Base-by-base conservation (phyloP, 1,140 invertebrate genomes). In the Drosophila ambigua region DNA sequence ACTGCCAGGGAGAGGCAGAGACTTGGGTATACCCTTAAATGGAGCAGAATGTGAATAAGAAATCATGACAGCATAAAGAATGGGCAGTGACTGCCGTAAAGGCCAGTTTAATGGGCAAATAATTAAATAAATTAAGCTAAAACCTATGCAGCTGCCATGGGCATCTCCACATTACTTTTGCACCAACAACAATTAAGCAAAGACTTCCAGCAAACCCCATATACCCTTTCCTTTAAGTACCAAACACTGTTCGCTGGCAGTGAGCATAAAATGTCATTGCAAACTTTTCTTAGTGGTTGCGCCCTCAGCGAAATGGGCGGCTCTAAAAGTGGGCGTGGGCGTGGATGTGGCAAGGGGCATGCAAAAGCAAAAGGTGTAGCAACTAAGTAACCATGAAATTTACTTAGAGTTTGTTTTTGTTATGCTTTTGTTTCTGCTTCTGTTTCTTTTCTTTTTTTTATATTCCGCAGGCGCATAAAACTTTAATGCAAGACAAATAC, bases 341-440 rank as follows among this genome's bases (percentile, higher is more conserved):
- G 26, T 28, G 26, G 6, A 5, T 2, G 28, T 8, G 28, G 35
- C 31, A 20, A 2, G 7, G 5, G 28, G 31, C 2, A 9, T 9
- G 31, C 31, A 31, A 31, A 7, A 53, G 50, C 48, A 45, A 64
- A 23, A 66, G 79, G 73, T 73, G 44, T 63, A 77, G 39, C 54
- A 68, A 71, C 67, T 68, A 79, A 76, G 72, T 72, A 83, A 83
- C 75, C 79, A 79, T 83, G 55, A 83, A 83, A 79, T 83, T 61
- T 65, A 83, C 79, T 72, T 72, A 62, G 39, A 74, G 51, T 77
- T 62, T 68, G 49, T 62, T 60, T 55, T 58, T 61, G 7, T 20
- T 48, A 50, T 48, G 15, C 23, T 24, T 24, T 24, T 20, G 20
- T 20, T 20, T 20, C 1, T 20, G 20, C n/a, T 46, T 48, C 45